These are phyloP conservation scores for Channa argus DNA, from an alignment of 2,113 vertebrate species.

Conservation along the genomic window DNA sequence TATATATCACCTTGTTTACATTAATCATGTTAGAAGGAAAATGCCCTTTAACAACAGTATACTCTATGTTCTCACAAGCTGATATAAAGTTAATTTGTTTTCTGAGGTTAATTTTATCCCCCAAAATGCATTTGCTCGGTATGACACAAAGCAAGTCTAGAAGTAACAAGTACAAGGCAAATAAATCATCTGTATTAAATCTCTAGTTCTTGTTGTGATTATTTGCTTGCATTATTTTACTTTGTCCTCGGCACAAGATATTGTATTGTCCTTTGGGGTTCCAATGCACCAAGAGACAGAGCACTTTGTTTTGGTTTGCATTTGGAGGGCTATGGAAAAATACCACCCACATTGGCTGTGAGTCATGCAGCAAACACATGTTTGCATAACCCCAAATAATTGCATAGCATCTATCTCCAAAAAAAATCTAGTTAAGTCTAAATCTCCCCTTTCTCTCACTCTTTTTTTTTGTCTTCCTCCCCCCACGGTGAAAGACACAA, in stretches of 20 bases:
- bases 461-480: not conserved
- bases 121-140: conserved; percentile 15
- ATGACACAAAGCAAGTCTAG: not conserved
- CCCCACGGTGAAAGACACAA: conserved; percentile 13
- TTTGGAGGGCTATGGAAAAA: conserved; percentile 26
- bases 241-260: conserved; percentile 27
- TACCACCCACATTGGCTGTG: conserved; percentile 30
- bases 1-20: conserved; percentile 46
- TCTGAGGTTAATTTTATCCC: conserved; percentile 34
- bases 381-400: conserved; percentile 64
- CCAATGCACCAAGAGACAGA: conserved; percentile 23
- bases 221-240: conserved; percentile 17
- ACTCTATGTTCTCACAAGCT: not conserved
- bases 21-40: conserved; percentile 46
- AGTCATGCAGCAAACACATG: conserved; percentile 50
- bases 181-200: conserved; percentile 46
- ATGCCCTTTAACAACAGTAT: conserved; percentile 47
- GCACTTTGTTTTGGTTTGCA: conserved; percentile 45
- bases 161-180: conserved; percentile 19
- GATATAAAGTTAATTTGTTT: conserved; percentile 13
- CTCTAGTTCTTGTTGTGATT: conserved; percentile 14
- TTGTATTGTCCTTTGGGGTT: conserved; percentile 35
- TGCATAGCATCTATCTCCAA: conserved; percentile 39
- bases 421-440: conserved; percentile 41
- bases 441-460: conserved; percentile 7